Percentiles rank a stretch among this genome's conserved stretches.
Evolutionary conservation across 2,888 invertebrate species (phyloP).

Genomic region (Glomeris marginata): DNA sequence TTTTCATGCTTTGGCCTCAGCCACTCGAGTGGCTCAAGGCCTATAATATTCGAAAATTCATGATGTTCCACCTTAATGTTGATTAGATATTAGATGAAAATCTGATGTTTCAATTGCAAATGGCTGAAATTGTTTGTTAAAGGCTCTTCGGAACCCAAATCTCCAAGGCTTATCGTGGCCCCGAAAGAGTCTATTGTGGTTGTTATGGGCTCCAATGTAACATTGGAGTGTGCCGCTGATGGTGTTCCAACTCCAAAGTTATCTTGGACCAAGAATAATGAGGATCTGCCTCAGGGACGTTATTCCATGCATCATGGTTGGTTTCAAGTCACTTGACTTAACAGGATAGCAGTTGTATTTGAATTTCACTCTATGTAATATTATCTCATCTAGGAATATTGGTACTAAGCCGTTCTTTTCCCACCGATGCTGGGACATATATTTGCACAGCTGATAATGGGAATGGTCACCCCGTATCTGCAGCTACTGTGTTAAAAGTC

Average conservation of each 20-base stretch:
- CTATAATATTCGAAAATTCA: no score
- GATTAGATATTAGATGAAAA: background rate
- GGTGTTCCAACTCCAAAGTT: conserved; percentile 9
- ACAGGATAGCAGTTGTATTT: background rate
- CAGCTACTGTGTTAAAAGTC: conserved; percentile 32
- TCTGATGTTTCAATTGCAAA: background rate
- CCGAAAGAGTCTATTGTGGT: conserved; percentile 5
- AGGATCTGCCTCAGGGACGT: conserved; percentile 7
- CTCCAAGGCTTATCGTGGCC: conserved; percentile 10
- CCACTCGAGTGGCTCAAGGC: no score
- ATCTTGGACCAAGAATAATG: conserved; percentile 9
- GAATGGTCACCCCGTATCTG: conserved; percentile 36
- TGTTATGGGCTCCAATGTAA: conserved; percentile 7
- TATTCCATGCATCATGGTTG: background rate
- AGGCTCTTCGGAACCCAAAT: background rate
- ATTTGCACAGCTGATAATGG: conserved; percentile 56
- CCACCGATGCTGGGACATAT: conserved; percentile 44
- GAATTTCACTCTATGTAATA: background rate
- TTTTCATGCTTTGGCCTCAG: conserved; percentile 5
- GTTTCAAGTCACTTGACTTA: background rate
- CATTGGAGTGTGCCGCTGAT: conserved; percentile 10
- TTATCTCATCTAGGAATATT: conserved; percentile 7
- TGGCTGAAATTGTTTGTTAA: background rate
- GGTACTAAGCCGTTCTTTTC: conserved; percentile 2
- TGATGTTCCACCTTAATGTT: background rate